Base-by-base conservation (phyloP, 2,797 vertebrate species). In the Myotis vivesi region DNA sequence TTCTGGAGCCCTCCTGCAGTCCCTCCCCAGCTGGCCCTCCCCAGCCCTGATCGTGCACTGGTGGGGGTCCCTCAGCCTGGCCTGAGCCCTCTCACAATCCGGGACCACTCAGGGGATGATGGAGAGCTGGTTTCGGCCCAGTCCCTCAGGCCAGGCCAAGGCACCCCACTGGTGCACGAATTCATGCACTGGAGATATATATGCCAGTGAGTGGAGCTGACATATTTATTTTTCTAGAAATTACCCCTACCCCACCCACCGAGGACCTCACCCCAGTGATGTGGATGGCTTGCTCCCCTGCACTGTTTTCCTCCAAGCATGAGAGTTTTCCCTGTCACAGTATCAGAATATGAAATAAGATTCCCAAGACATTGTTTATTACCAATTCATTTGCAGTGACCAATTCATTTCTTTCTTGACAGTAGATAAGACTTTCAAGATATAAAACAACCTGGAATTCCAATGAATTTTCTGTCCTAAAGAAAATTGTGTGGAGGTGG, bases 381-480 rank as follows among this genome's bases (percentile, higher is more conserved):
- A 99, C 94, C 98, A 98, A 95, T 98, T 98, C 64, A 97, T 99
- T 0, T 99, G 98, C 96, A 98, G 98, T 41, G 98, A 98, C 33
- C 98, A 99, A 89, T 99, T 98, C 28, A 98, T 98, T 38, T 98
- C 98, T 0, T 80, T 91, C 98, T 99, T 17, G 98, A 98, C 55
- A 98, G 98, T n/a, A 98, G 98, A 38, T 99, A 98, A 98, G 98
- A 99, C 4, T 99, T 99, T 92, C 98, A 98, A 15, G 98, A 99
- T 97, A 87, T 99, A 92, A 99, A 99, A 94, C 98, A 97, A n/a
- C 98, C 98, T 23, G 98, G 98, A 57, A 94, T 99, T 64, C 98
- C 98, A 8, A 98, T 98, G 2, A 94, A 99, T 83, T 98, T 99
- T 75, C 15, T 98, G 98, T 51, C 97, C 95, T 20, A 97, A 97